Percentiles rank a stretch among this genome's conserved stretches.
Evolutionary conservation across 1,140 invertebrate genomes (phyloP).

Genomic region (Araneus ventricosus): DNA sequence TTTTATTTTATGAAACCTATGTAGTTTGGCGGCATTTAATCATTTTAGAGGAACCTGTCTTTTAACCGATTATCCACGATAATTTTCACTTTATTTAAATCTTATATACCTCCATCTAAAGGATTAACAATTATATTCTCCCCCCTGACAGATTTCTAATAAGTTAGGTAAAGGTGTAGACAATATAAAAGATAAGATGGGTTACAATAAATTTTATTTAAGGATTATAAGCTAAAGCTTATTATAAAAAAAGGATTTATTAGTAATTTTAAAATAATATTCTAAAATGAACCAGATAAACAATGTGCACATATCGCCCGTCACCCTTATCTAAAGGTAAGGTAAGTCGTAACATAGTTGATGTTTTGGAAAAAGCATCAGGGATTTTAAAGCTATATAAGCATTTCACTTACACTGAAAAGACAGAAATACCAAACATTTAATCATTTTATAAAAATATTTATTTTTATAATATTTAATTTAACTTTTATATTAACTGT

Average conservation of each 20-base stretch:
- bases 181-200: conserved; percentile 81
- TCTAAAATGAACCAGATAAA: conserved; percentile 80
- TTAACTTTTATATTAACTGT: conserved; percentile 81
- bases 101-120: conserved; percentile 83
- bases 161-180: conserved; percentile 84
- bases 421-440: not conserved
- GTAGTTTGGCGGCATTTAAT: conserved; percentile 83
- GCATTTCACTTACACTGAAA: conserved; percentile 83
- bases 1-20: conserved; percentile 82
- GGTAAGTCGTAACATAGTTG: conserved; percentile 88
- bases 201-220: conserved; percentile 81
- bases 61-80: conserved; percentile 83
- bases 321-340: conserved; percentile 83
- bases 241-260: conserved; percentile 82
- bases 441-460: not conserved
- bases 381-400: conserved; percentile 80
- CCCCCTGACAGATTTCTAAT: conserved; percentile 80
- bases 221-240: conserved; percentile 76
- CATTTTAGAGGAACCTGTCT: conserved; percentile 83
- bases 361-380: conserved; percentile 85
- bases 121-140: conserved; percentile 81
- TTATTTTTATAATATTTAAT: conserved; percentile 81
- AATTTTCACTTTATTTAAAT: conserved; percentile 81
- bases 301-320: conserved; percentile 86
- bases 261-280: conserved; percentile 80